phyloP scores from a whole-genome alignment of 2,797 vertebrate species.

The Diplodus puntazzo region DNA sequence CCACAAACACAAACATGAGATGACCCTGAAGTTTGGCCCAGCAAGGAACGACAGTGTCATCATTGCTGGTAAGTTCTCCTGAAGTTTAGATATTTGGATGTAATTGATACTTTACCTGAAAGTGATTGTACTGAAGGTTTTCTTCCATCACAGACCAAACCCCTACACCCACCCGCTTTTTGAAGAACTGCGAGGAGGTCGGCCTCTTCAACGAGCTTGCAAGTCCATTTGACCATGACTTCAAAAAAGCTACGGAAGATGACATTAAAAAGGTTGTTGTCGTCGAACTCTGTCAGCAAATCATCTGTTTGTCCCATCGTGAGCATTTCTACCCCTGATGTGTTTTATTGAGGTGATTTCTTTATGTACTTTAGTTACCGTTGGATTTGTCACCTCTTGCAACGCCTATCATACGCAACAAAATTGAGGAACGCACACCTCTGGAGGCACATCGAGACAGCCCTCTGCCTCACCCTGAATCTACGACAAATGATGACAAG shows the following conservation, averaged over 20 bases:
- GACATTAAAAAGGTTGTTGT: conserved; percentile 95
- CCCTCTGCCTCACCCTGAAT: conserved; percentile 97
- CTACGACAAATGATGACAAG: conserved; percentile 98
- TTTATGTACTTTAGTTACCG: conserved; percentile 87
- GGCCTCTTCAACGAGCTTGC: conserved; percentile 98
- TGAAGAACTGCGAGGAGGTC: conserved; percentile 99
- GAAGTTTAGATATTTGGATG: background rate
- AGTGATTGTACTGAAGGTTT: background rate
- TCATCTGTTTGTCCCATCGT: background rate
- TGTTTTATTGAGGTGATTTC: conserved; percentile 5
- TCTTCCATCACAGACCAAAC: conserved; percentile 94
- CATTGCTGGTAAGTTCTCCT: conserved; percentile 92
- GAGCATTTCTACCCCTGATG: background rate
- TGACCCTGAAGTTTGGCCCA: conserved; percentile 99
- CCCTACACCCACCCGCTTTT: conserved; percentile 98
- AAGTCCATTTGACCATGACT: conserved; percentile 99
- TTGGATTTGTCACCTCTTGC: conserved; percentile 98
- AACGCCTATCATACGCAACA: conserved; percentile 96
- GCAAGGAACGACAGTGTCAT: conserved; percentile 98
- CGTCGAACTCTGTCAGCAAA: background rate
- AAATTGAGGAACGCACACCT: conserved; percentile 91
- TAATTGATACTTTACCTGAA: background rate
- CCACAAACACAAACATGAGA: conserved; percentile 99
- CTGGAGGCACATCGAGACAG: conserved; percentile 94
- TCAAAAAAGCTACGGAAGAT: conserved; percentile 97